Evolutionary conservation across 2,888 invertebrate genomes (phyloP).

Genomic region (Cantharis flavilabris): DNA sequence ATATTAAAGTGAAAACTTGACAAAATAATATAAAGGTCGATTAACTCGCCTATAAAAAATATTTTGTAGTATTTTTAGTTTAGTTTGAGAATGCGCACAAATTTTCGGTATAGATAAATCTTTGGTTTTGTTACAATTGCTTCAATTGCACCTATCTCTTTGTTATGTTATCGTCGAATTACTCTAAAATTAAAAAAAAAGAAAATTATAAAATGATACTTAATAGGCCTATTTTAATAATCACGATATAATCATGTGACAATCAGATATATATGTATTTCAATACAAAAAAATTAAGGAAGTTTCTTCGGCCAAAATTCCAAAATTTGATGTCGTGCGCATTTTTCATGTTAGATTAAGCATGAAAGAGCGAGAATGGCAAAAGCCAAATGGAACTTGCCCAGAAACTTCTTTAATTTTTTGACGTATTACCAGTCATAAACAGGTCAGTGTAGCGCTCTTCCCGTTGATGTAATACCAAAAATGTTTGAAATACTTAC

Average conservation of each 20-base stretch:
- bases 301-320: background rate
- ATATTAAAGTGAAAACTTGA: background rate
- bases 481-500: conserved; percentile 39
- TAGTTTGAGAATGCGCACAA: background rate
- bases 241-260: background rate
- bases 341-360: background rate
- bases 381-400: background rate
- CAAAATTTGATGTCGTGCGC: too few species aligned
- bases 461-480: background rate
- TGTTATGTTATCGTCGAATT: background rate
- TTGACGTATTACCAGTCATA: background rate
- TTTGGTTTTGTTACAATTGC: conserved; percentile 18
- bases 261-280: background rate
- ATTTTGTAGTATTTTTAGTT: background rate
- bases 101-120: conserved; percentile 13
- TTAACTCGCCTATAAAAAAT: background rate
- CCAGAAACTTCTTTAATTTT: background rate
- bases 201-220: background rate
- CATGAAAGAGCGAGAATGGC: background rate
- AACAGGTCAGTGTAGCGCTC: background rate
- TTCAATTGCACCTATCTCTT: background rate
- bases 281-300: background rate
- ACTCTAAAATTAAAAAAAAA: background rate
- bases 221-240: background rate
- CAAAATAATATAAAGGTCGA: background rate